Evolutionary conservation across 2,888 invertebrate genomes (phyloP).

Genomic region (Tryphoninae sp.): DNA sequence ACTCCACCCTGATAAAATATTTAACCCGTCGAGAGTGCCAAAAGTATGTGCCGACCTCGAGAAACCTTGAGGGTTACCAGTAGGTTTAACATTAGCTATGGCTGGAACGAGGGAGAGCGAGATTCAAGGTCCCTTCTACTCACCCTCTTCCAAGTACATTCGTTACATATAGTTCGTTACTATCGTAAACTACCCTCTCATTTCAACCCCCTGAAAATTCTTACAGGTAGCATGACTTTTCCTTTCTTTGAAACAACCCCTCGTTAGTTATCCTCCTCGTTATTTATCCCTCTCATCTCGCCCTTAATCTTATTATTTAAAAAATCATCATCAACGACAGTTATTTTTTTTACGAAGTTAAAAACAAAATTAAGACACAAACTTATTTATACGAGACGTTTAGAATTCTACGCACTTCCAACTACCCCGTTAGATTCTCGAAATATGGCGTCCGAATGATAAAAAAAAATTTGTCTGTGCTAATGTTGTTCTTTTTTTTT

Average conservation of each 20-base stretch:
- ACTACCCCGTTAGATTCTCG: no score
- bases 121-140: conserved; percentile 11
- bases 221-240: not conserved
- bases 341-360: not conserved
- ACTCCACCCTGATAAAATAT: conserved; percentile 59
- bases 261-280: not conserved
- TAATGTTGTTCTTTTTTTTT: not conserved
- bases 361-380: not conserved
- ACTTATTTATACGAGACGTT: not conserved
- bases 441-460: no score
- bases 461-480: not conserved
- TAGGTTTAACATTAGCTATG: conserved; percentile 3
- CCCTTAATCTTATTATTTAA: no score
- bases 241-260: not conserved
- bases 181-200: not conserved
- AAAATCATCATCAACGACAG: not conserved
- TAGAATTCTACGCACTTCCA: not conserved
- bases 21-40: conserved; percentile 56
- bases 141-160: not conserved
- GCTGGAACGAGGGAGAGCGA: conserved; percentile 1
- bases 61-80: conserved; percentile 33
- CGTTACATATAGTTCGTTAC: not conserved
- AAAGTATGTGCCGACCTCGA: conserved; percentile 37
- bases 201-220: not conserved
- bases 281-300: not conserved